A percentile compares a stretch with the other conserved stretches of the same genome.
Conservation (phyloP, 23 tunicate species). For the Halocynthia aurantium region DNA sequence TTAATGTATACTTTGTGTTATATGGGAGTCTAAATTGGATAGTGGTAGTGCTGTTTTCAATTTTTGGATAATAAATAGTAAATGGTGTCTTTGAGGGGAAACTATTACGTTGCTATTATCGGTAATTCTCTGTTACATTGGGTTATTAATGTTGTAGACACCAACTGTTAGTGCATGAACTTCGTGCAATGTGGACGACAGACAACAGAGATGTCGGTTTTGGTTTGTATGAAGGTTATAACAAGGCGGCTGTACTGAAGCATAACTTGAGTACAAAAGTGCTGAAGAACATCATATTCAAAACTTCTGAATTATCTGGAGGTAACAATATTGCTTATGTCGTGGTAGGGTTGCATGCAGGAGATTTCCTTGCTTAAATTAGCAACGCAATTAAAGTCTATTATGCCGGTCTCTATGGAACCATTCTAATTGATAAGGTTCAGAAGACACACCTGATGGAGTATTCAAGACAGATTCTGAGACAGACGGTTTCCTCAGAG, state of each 20-base stretch:
- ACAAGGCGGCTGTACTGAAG: conserved; percentile 79
- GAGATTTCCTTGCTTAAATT: too few relatives aligned
- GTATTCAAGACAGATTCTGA: neutral
- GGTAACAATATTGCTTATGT: too few relatives aligned
- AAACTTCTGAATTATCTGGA: neutral
- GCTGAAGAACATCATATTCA: conserved; percentile 37
- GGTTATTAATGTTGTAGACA: conserved; percentile 38
- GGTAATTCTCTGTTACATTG: neutral
- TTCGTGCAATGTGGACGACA: conserved; percentile 91
- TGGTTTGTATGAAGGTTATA: conserved; percentile 89
- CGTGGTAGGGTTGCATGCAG: too few relatives aligned
- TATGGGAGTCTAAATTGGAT: neutral
- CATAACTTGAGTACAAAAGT: conserved; percentile 81
- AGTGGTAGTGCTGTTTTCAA: neutral
- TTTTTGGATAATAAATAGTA: neutral
- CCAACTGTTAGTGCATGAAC: conserved; percentile 73
- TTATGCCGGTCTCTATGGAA: too few relatives aligned
- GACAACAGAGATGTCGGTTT: conserved; percentile 80
- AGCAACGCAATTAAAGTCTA: too few relatives aligned
- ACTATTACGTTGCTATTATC: neutral
- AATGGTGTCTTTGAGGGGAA: neutral
- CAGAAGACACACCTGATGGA: conserved; percentile 1
- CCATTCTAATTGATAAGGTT: neutral
- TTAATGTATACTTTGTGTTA: neutral
- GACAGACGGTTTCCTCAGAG: neutral